Base-by-base conservation (phyloP, 2,113 vertebrate species). In the Podarcis cretensis region DNA sequence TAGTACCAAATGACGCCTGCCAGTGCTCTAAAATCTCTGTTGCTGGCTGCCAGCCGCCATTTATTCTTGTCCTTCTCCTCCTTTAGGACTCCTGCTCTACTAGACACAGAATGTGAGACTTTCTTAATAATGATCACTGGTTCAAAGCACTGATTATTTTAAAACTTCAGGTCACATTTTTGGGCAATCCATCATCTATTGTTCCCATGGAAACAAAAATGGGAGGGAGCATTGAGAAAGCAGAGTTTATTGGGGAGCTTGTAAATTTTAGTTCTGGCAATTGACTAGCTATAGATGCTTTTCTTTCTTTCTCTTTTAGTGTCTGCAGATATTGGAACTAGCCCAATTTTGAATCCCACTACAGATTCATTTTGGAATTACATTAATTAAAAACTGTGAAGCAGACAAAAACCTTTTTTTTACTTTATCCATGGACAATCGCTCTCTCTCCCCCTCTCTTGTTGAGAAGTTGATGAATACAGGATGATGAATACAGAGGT, bases 191-290 rank as follows among this genome's bases (percentile, higher is more conserved):
- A 89, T 95, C 94, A 95, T 75, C 93, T 63, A 20, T 63, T 25
- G 95, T 95, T 95, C 91, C 95, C 93, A 94, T 94, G 94, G 95
- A 88, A 96, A 95, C 94, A 80, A 91, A 87, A 93, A 91, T 78
- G 1, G 43, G 91, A 93, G 87, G 84, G 32, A 91, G 85, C 88
- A 91, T 82, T 86, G 59, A 35, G 75, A 94, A 92, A 93, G 77
- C 85, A 66, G 91, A 93, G 89, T 91, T 96, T 94, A 93, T 91
- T 93, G 86, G 91, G 91, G 80, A 94, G 78, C 93, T 95, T 92
- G 76, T 1, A 89, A 80, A 92, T 95, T 93, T 91, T 89, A 89
- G 3, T 94, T 88, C 73, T 91, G 93, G 92, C 93, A 92, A 87
- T 90, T 89, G 78, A 88, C 91, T 87, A 93, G 93, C 88, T 94